Conservation (phyloP, 2,888 invertebrate species). For the Arrhopalites spinosus region DNA sequence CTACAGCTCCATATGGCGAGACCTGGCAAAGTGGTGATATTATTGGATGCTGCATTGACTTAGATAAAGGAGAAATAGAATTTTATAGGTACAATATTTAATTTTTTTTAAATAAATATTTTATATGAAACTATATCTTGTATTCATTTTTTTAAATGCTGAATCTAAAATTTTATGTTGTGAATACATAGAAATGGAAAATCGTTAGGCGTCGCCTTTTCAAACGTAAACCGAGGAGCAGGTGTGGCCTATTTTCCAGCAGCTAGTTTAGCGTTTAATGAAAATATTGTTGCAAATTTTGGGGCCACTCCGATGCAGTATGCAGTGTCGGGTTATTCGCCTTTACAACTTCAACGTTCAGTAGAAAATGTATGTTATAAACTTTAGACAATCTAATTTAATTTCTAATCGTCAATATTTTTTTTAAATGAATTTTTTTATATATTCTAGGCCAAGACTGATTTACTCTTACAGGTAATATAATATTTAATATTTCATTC, state of each 20-base stretch:
- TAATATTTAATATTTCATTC: too few species aligned
- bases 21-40: conserved; percentile 80
- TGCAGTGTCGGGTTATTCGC: conserved; percentile 70
- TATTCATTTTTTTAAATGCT: not conserved
- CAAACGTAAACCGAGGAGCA: conserved; percentile 71
- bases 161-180: not conserved
- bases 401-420: too few species aligned
- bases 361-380: conserved; percentile 46
- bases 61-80: conserved; percentile 72
- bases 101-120: too few species aligned
- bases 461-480: conserved; percentile 61
- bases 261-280: conserved; percentile 76
- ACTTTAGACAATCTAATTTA: too few species aligned
- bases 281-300: conserved; percentile 78
- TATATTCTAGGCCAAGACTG: conserved; percentile 58
- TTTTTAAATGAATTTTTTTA: too few species aligned
- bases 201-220: conserved; percentile 75
- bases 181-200: conserved; percentile 70
- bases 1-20: conserved; percentile 74
- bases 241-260: conserved; percentile 81
- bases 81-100: conserved; percentile 57
- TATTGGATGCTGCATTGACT: conserved; percentile 74
- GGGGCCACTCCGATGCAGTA: conserved; percentile 72
- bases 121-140: not conserved
- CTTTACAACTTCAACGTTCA: conserved; percentile 64